phyloP scores from a whole-genome alignment of 2,113 vertebrate genomes.

The Scomber japonicus region DNA sequence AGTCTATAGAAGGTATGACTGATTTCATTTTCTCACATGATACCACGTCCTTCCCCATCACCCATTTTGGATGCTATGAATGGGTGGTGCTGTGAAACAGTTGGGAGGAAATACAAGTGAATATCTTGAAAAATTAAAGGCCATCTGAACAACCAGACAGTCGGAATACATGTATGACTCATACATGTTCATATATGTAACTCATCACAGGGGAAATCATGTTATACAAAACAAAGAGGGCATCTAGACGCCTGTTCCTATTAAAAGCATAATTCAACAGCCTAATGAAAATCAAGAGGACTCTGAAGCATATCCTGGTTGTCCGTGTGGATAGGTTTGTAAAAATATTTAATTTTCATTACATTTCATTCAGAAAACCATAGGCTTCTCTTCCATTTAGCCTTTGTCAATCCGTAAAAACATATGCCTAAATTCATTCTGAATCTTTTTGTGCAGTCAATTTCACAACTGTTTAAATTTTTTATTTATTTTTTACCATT shows the following conservation, averaged over 20 bases:
- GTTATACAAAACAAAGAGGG: constrained; percentile 7
- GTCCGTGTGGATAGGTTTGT: background rate
- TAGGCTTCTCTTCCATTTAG: constrained; percentile 22
- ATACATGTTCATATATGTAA: background rate
- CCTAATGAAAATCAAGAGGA: constrained; percentile 7
- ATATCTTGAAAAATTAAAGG: background rate
- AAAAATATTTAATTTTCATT: constrained; percentile 1
- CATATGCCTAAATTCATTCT: constrained; percentile 30
- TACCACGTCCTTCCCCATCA: background rate
- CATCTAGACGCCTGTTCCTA: background rate
- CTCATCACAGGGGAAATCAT: constrained; percentile 2
- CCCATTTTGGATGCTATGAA: background rate
- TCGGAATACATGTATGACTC: background rate
- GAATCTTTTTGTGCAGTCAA: constrained; percentile 29
- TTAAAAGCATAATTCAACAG: constrained; percentile 13
- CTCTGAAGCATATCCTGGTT: background rate
- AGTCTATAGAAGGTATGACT: background rate
- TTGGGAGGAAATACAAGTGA: background rate
- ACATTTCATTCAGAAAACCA: constrained; percentile 17
- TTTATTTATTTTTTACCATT: background rate
- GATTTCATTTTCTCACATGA: background rate
- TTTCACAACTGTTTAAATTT: constrained; percentile 1
- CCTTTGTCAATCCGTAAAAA: constrained; percentile 15
- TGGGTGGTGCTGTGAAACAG: background rate
- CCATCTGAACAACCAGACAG: background rate